Evolutionary conservation across 2,888 invertebrate genomes (phyloP), one percentile per base, ranked within the genome.

Genomic region (Sarcophaga subvicina): DNA sequence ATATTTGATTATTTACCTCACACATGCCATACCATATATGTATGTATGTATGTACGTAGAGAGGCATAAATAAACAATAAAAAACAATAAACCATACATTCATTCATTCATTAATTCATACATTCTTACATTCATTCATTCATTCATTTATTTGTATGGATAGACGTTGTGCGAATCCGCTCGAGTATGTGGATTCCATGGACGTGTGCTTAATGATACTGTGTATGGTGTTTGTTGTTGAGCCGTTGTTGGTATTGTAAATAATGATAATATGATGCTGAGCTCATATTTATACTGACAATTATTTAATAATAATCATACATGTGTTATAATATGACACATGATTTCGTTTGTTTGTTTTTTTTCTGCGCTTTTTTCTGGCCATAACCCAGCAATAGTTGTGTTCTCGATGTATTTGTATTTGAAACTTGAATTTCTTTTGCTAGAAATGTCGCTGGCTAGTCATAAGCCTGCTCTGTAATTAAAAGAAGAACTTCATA

Each of bases 251-350:
- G 25, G 75, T 76, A 76, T 63, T 27, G 62, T 71, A 70, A 80
- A 17, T 54, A 54, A 54, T 54, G 54, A 54, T 54, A 54, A 70
- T 67, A 62, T 70, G 64, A 81, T 81, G 67, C 62, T 59, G 75
- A 76, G 81, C 66, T 87, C 81, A 79, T 80, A 82, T 84, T 84
- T 82, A 84, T 76, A 72, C 75, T 84, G 87, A 87, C 84, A 84
- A 84, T 79, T 87, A 87, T 87, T 84, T 84, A 84, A 87, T 87
- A 82, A 87, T 82, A 81, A 80, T 78, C 70, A 83, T 85, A 86
- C 70, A 83, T 85, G 85, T 75, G 77, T 71, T 60, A 82, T 60
- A 76, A 77, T 54, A 86, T 87, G 84, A 86, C 87, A 83, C 80
- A 81, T 83, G 54, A 79, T 82, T 84, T 88, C 83, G 54, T 83